Evolutionary conservation across 2,888 invertebrate species (phyloP).

Genomic region (Nomada ruficornis): DNA sequence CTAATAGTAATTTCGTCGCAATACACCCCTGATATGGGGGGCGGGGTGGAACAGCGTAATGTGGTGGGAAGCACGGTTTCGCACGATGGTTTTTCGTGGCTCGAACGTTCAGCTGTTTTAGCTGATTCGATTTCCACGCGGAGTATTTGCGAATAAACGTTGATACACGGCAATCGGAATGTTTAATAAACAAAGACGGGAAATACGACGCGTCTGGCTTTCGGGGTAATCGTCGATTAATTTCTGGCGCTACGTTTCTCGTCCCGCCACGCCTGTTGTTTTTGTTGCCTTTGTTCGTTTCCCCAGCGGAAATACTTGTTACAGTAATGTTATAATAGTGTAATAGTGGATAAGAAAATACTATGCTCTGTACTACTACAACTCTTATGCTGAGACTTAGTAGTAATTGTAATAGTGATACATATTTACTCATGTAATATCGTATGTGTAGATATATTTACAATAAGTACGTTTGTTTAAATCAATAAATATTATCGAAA

Average conservation of each 20-base stretch:
- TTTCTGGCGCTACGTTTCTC: constrained; percentile 25
- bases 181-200: constrained; percentile 50
- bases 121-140: constrained; percentile 37
- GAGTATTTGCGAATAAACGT: constrained; percentile 51
- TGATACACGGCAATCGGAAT: constrained; percentile 49
- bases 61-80: constrained; percentile 3
- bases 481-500: too few species aligned
- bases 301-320: not conserved
- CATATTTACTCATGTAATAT: too few species aligned
- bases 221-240: constrained; percentile 54
- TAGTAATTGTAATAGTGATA: too few species aligned
- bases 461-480: too few species aligned
- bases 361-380: too few species aligned
- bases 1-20: not conserved
- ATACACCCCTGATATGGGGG: not conserved
- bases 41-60: not conserved
- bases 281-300: not conserved
- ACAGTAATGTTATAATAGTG: too few species aligned
- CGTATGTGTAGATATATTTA: too few species aligned
- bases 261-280: not conserved
- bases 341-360: too few species aligned
- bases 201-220: constrained; percentile 13
- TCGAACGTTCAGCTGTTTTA: not conserved
- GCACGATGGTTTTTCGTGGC: constrained; percentile 11
- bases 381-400: too few species aligned